phyloP scores from a whole-genome alignment of 2,888 invertebrate genomes.

The Pristionchus exspectatus region DNA sequence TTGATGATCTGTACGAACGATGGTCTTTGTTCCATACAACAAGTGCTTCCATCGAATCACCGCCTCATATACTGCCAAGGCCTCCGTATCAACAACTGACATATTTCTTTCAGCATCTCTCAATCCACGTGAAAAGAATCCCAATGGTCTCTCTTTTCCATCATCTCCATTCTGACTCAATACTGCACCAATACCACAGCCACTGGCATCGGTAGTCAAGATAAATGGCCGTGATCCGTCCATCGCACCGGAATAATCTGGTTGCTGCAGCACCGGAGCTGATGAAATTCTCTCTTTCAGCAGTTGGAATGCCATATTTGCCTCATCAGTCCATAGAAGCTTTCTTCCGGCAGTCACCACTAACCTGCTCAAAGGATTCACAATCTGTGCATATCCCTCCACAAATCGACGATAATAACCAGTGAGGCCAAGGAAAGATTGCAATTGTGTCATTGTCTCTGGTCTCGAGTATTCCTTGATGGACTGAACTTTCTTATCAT shows the following conservation, averaged over 20 bases:
- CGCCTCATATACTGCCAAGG: slow-evolving; percentile 59
- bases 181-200: no score
- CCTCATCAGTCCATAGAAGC: slow-evolving; percentile 60
- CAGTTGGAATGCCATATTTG: slow-evolving; percentile 56
- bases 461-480: no score
- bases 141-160: slow-evolving; percentile 56
- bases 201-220: no score
- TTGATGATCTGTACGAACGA: slow-evolving; percentile 59
- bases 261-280: slow-evolving; percentile 55
- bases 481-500: no score
- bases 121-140: slow-evolving; percentile 58
- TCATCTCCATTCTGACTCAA: no score
- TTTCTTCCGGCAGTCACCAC: slow-evolving; percentile 53
- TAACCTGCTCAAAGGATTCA: slow-evolving; percentile 18
- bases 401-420: background rate
- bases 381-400: background rate
- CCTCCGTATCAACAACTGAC: slow-evolving; percentile 53
- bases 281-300: slow-evolving; percentile 56
- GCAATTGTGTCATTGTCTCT: no score
- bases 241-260: no score
- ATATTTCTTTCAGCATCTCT: slow-evolving; percentile 57
- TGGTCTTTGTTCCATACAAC: slow-evolving; percentile 54
- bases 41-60: slow-evolving; percentile 56
- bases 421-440: no score
- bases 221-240: no score